Base-by-base conservation (phyloP, 37 sponge, comb jelly and placozoan genomes). In the Dysidea cf. avara region DNA sequence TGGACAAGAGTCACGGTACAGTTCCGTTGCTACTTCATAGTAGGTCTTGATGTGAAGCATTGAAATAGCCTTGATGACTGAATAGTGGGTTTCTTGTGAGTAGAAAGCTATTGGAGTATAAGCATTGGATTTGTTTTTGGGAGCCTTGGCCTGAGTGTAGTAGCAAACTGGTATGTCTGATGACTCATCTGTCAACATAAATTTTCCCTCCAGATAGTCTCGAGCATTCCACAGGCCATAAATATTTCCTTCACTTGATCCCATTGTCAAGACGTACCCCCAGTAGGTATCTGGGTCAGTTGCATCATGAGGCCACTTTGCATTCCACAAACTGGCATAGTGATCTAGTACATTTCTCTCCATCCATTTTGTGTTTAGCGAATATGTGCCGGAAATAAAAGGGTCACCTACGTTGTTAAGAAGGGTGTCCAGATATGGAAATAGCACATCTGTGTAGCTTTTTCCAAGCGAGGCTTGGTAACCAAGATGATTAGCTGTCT, bases 171-270 rank as follows among this genome's bases (percentile, higher is more conserved):
- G 46, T 9, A 43, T 9, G 46, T 43, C 46, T 9, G 9, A 43
- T 26, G 30, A 61, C 17, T 61, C 29, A 34, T 72, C 72, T 20
- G n/a, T 55, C 24, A 56, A 3, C 39, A 72, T 54, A 21, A 28
- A 60, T 43, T 74, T 74, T 5, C 75, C 75, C 17, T 36, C 25
- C n/a, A 74, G 52, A 21, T 74, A 74, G 50, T 74, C 62, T 17
- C 75, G 75, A 9, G 75, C 75, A 40, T 43, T 74, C 61, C 75
- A 74, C 33, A 74, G 2, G 16, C 34, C 61, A 61, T 61, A 74
- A 32, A 74, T 43, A 47, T 74, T 74, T 2, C 62, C 75, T 47
- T 74, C 33, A 43, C 61, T 39, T 7, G 64, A 63, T 0, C 64
- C 64, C 64, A 63, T 63, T 36, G 64, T 63, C 36, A 63, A 36